A percentile compares a stretch with the other conserved stretches of the same genome.
These are phyloP conservation scores for Pachymerium ferrugineum DNA, from an alignment of 2,888 invertebrate genomes.

Conservation along the genomic window DNA sequence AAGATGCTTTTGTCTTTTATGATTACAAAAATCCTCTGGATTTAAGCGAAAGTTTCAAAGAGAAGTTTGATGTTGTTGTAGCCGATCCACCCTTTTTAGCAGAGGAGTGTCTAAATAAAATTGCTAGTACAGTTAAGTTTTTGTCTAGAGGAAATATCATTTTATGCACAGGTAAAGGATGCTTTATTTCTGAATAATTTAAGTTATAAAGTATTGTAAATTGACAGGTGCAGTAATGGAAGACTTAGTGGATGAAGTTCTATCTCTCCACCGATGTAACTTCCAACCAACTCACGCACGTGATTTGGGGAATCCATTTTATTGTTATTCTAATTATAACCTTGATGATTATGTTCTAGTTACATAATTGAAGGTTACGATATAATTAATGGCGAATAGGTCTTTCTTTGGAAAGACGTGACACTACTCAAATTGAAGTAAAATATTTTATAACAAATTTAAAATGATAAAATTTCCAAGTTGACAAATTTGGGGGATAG, in stretches of 20 bases:
- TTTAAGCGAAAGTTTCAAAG: conserved; percentile 49
- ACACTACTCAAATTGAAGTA: no score
- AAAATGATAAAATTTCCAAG: no score
- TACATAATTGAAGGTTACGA: not conserved
- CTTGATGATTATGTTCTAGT: conserved; percentile 51
- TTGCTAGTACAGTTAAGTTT: conserved; percentile 67
- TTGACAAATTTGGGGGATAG: no score
- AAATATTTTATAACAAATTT: no score
- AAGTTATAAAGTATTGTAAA: conserved; percentile 34
- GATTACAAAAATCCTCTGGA: conserved; percentile 77
- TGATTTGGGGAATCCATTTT: conserved; percentile 88
- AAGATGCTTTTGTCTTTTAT: conserved; percentile 73
- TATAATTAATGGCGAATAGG: no score
- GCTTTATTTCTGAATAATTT: not conserved
- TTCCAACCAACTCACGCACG: conserved; percentile 79
- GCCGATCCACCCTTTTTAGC: conserved; percentile 94
- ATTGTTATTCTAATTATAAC: conserved; percentile 82
- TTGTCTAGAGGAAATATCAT: conserved; percentile 70
- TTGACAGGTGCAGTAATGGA: conserved; percentile 68
- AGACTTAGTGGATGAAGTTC: conserved; percentile 58
- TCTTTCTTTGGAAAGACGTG: no score
- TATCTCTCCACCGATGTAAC: conserved; percentile 60
- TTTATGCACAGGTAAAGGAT: conserved; percentile 66
- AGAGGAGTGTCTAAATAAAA: conserved; percentile 83
- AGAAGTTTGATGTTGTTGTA: conserved; percentile 72